Evolutionary conservation across 2,888 invertebrate species (phyloP), one percentile per base, ranked within the genome.

Genomic region (Xylocampa areola): DNA sequence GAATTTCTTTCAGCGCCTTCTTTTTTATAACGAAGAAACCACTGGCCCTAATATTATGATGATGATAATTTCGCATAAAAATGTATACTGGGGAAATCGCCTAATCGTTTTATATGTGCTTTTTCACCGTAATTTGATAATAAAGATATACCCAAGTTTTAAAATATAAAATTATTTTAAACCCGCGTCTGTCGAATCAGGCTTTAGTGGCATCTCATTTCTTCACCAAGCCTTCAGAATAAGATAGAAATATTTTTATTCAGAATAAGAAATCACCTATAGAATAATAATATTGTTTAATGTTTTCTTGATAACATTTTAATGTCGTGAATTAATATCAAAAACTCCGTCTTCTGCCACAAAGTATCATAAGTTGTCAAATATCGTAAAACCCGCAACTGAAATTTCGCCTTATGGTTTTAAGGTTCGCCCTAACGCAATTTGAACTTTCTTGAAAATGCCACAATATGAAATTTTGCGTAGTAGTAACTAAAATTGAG

Each of bases 1-100:
- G 17, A 10, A 43, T 27, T 39, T 30, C 10, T 50, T 37, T 47
- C 8, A 7, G 7, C 17, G 25, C 25, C 33, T 62, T 65, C 45
- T 68, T 65, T 65, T 61, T 11, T 10, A 49, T 33, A 61, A 25
- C 45, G 16, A 37, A 19, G 37, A 17, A 19, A 44, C 43, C 43
- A 41, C 66, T 50, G 41, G 35, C 32, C 17, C 17, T 51, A 68
- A 68, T 66, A n/a, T 47, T 43, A 68, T 43, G 68, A 68, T 66
- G 27, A 68, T 68, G 41, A 50, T 39, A 39, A 37, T 36, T 48
- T 48, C 25, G 41, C 14, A 29, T 17, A 61, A 50, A 47, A 21
- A 50, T 19, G 8, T 25, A n/a, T 11, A 35, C 37, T 27, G 10
- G 10, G 21, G 13, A 41, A 47, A 61, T 50, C 32, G 45, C 11